phyloP scores from a whole-genome alignment of 2,113 vertebrate species.

The Suricata suricatta region DNA sequence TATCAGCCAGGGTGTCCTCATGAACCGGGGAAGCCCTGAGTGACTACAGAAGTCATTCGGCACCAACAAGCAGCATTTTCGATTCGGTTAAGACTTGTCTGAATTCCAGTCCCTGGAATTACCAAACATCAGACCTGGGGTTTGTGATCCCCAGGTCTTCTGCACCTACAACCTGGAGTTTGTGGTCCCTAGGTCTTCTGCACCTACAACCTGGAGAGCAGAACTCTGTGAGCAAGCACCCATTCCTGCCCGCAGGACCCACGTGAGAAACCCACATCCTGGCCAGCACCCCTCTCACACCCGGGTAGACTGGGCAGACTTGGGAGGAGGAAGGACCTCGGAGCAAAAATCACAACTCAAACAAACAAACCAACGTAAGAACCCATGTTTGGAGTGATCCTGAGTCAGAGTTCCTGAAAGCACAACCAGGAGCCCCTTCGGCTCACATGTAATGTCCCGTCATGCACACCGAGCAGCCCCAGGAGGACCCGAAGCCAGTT shows the following conservation, averaged over 20 bases:
- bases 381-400: background rate
- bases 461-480: background rate
- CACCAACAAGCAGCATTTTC: background rate
- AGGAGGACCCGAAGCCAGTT: background rate
- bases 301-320: background rate
- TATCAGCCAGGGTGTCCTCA: background rate
- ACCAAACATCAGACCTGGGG: background rate
- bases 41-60: accelerated
- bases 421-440: background rate
- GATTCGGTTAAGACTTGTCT: background rate
- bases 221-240: accelerated
- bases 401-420: background rate
- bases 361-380: background rate
- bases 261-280: background rate
- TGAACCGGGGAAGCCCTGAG: background rate
- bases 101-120: accelerated
- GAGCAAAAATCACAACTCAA: background rate
- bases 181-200: background rate
- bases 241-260: background rate
- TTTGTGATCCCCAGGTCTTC: background rate
- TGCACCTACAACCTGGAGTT: background rate
- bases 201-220: background rate
- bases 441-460: background rate
- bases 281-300: background rate
- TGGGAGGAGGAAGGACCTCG: background rate